A percentile compares a stretch with the other conserved stretches of the same genome.
These are phyloP conservation scores for Drosophila ogumai DNA, from an alignment of 1,140 invertebrate genomes.

Conservation along the genomic window DNA sequence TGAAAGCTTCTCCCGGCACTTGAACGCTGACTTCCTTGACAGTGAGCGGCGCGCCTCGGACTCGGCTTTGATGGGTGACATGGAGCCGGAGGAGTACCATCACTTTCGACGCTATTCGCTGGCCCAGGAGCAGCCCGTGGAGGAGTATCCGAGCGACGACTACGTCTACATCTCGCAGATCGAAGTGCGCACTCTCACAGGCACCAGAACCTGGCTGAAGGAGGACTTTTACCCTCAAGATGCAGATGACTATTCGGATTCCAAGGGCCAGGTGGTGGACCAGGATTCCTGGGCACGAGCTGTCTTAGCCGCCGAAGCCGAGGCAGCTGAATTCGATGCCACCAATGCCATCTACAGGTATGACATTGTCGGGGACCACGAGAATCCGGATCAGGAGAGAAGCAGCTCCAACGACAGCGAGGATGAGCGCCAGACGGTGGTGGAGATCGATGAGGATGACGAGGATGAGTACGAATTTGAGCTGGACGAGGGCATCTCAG, in stretches of 20 bases:
- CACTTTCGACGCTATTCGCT: conserved; percentile 77
- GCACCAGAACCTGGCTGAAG: conserved; percentile 72
- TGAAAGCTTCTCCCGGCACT: conserved; percentile 68
- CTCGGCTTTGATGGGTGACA: conserved; percentile 65
- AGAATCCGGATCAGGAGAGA: conserved; percentile 35
- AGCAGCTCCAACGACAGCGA: conserved; percentile 74
- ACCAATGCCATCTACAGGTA: conserved; percentile 69
- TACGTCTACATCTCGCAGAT: conserved; percentile 76
- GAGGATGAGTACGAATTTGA: conserved; percentile 74
- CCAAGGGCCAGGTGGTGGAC: conserved; percentile 20
- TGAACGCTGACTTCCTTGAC: conserved; percentile 76
- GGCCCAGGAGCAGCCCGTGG: conserved; percentile 74
- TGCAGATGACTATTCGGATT: not conserved
- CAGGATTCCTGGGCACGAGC: conserved; percentile 49
- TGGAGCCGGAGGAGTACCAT: conserved; percentile 82
- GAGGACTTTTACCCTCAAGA: conserved; percentile 73
- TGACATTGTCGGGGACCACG: conserved; percentile 47
- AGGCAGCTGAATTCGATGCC: conserved; percentile 67
- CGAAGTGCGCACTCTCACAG: conserved; percentile 69
- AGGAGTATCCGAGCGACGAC: conserved; percentile 80
- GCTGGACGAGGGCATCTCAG: conserved; percentile 79
- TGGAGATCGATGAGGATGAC: conserved; percentile 78
- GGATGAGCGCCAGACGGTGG: conserved; percentile 79
- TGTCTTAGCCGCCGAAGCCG: conserved; percentile 60
- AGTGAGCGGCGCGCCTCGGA: conserved; percentile 77